Base-by-base conservation (phyloP, 1,140 invertebrate genomes). In the Melitaea cinxia region DNA sequence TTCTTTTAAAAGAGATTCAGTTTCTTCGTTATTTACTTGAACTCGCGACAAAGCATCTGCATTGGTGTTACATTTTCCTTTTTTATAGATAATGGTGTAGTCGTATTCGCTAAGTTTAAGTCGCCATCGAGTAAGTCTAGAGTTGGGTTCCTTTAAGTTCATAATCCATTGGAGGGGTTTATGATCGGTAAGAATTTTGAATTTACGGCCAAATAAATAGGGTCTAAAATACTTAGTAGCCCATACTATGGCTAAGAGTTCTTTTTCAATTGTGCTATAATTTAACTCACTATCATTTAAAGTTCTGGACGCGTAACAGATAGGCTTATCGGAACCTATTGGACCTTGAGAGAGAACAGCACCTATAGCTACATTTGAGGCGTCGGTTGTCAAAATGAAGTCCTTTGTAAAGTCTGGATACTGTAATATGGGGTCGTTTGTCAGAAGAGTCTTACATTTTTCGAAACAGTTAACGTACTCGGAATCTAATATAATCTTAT, bases 61-160 rank as follows among this genome's bases (percentile, higher is more conserved):
- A 9, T 49, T 49, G 15, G 45, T 49, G 45, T 49, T 33, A 33
- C 4, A 35, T 35, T 39, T 39, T 10, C 33, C 33, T 12, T 35
- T 35, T 35, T 15, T 39, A 39, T 39, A 14, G 4, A 39, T 15
- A 14, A 39, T 15, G 14, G 35, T 7, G 9, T 14, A 39, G n/a
- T 39, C 35, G 35, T 39, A 14, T 39, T 39, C 35, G 14, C 35
- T 39, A 2, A 39, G 35, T 15, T 39, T 39, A 14, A 39, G 2
- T 12, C 9, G 7, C 53, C 62, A n/a, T n/a, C 42, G 23, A n/a
- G 62, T 57, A 4, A 65, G n/a, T 17, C 54, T 42, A 0, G 62
- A 65, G 21, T 65, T 49, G 23, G 9, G 45, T 37, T 37, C 53
- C 26, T 56, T 35, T 15, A 64, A 24, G 55, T 30, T 64, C 62